Percentiles rank a stretch among this genome's conserved stretches.
Evolutionary conservation across 1,140 invertebrate genomes (phyloP).

Genomic region (Propsilocerus akamusi): DNA sequence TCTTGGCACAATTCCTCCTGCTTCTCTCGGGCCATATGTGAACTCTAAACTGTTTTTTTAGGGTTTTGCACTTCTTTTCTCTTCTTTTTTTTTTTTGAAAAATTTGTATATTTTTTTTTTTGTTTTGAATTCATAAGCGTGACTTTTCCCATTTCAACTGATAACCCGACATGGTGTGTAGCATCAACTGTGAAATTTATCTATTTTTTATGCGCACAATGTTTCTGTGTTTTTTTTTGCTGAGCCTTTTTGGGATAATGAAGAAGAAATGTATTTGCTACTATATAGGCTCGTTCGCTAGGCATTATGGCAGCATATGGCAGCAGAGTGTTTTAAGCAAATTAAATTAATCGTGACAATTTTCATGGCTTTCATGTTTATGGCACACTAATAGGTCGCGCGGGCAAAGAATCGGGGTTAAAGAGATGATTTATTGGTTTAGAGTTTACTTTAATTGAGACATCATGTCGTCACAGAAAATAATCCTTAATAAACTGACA

Average conservation of each 20-base stretch:
- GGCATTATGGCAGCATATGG: background rate
- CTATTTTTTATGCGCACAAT: background rate
- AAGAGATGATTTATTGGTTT: slow-evolving; percentile 3
- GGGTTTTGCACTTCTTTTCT: too few species aligned
- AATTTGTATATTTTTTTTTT: background rate
- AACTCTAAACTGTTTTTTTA: too few species aligned
- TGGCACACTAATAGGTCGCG: background rate
- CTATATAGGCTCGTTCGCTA: too few species aligned
- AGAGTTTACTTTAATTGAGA: background rate
- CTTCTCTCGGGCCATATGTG: too few species aligned
- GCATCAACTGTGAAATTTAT: background rate
- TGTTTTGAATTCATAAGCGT: background rate
- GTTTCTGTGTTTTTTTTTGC: background rate
- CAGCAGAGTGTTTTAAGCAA: background rate
- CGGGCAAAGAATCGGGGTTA: background rate
- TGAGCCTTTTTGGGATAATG: background rate
- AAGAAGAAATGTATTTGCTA: background rate
- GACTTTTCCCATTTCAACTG: background rate
- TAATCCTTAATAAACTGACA: slow-evolving; percentile 2
- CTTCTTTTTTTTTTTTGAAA: too few species aligned
- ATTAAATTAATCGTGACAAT: slow-evolving; percentile 3
- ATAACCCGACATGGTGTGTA: too few species aligned
- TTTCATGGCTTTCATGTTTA: slow-evolving; percentile 2
- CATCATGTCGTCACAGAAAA: background rate
- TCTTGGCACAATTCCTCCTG: too few species aligned